Base-by-base conservation (phyloP, 1,140 invertebrate species). In the Dufourea novaeangliae region DNA sequence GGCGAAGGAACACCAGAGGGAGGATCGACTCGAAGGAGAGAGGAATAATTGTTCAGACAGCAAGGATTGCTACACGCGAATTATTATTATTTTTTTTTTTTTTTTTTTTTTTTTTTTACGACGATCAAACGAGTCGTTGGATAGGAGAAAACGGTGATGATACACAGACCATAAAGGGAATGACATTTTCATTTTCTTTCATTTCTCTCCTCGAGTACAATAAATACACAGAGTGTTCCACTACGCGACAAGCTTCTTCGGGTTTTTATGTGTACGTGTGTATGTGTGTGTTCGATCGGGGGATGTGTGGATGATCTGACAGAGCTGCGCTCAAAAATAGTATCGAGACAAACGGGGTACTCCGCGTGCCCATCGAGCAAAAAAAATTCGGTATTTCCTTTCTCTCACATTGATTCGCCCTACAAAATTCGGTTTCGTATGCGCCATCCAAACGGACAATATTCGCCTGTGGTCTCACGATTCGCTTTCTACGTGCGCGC, bases 171-270 rank as follows among this genome's bases (percentile, higher is more conserved):
- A 12, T 64, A 59, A 64, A 71, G 82, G 79, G 80, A 82, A 87
- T 86, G 80, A 84, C 81, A n/a, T n/a, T n/a, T n/a, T n/a, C n/a
- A n/a, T n/a, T n/a, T n/a, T n/a, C n/a, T n/a, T 82, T 80, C 79
- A 79, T 32, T 64, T 14, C n/a, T 37, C 34, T 69, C 32, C 41
- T 76, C 73, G 78, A 77, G 37, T 88, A 88, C 78, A 88, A 86
- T 87, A 88, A 87, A 88, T 88, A 88, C 80, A 86, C 85, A 80
- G 77, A 83, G 75, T 70, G 70, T 81, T 70, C 79, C 64, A 64
- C 69, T 78, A 72, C 83, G n/a, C 12, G 5, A 50, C 4, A 76
- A 84, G 71, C 75, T 70, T 75, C 8, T 54, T 50, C 34, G 39
- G 79, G 61, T 20, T 46, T n/a, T n/a, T 8, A 5, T 8, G 34